These are phyloP conservation scores for Sus scrofa DNA, from an alignment of 2,113 vertebrate genomes.

Conservation along the genomic window T2T-Sscrofa CM000826.6:38888001-38888500, in stretches of 20 bases:
- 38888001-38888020: not conserved
- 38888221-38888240: not conserved
- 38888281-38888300: not conserved
- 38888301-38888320: not conserved
- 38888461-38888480: not conserved
- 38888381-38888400: not conserved
- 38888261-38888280: not conserved
- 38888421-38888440: not conserved
- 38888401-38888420: not conserved
- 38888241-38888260: not conserved
- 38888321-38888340: not conserved
- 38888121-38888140: accelerated
- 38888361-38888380: not conserved
- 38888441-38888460: not conserved
- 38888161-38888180: not conserved
- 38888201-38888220: not conserved
- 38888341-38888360: not conserved
- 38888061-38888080: not conserved
- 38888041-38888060: not conserved
- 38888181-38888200: not conserved
- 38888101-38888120: not conserved
- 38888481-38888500: not conserved
- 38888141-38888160: not conserved
- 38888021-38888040: not conserved
- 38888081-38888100: not conserved